Conservation (phyloP, 2,113 vertebrate genomes). For the Galbula dea region DNA sequence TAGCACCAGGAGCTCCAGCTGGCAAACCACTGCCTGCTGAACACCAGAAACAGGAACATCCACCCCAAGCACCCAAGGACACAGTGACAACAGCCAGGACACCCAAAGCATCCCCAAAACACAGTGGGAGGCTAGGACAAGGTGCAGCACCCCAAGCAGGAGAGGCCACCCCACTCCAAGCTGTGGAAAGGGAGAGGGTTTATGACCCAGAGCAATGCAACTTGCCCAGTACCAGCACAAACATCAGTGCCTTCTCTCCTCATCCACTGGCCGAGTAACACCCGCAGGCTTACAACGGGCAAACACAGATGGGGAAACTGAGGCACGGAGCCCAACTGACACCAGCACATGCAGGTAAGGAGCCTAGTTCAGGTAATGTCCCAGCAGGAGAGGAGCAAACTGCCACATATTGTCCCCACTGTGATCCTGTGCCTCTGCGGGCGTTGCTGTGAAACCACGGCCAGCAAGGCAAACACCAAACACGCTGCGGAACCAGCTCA, state of each 20-base stretch:
- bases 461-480: neutral
- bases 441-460: neutral
- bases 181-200: neutral
- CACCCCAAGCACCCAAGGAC: neutral
- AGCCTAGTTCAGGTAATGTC: neutral
- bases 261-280: fast-evolving
- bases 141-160: neutral
- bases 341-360: neutral
- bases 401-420: neutral
- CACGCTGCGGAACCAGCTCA: slow-evolving; percentile 43
- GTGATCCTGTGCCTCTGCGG: neutral
- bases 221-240: neutral
- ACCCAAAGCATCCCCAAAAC: fast-evolving
- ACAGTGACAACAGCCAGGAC: neutral
- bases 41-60: neutral
- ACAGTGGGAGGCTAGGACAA: fast-evolving
- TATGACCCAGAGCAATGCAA: neutral
- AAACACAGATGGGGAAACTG: neutral
- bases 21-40: neutral
- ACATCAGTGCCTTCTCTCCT: neutral
- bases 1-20: neutral
- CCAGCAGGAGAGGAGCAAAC: neutral
- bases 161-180: neutral
- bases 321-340: neutral
- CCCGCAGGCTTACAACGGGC: fast-evolving